Conservation (phyloP, 2,888 invertebrate genomes). For the Aphidius colemani region DNA sequence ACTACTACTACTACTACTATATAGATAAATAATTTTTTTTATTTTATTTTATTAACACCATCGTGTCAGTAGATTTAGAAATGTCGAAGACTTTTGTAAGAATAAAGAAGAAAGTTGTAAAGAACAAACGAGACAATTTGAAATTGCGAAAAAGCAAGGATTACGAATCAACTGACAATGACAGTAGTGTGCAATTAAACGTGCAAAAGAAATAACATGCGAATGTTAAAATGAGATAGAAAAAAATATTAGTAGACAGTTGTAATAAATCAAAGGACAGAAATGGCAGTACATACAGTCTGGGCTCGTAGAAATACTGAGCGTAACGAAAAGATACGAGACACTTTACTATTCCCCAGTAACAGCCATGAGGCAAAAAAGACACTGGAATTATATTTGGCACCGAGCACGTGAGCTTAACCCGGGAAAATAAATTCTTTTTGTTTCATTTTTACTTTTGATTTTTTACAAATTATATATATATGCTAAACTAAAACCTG, state of each 20-base stretch:
- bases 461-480: conserved; percentile 1
- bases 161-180: conserved; percentile 18
- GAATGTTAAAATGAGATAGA: conserved; percentile 3
- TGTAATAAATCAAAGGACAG: conserved; percentile 22
- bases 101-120: not conserved
- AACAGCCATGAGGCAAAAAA: conserved; percentile 27
- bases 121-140: conserved; percentile 15
- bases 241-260: conserved; percentile 11
- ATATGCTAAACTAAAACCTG: not conserved
- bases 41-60: no score
- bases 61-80: no score
- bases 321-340: conserved; percentile 13
- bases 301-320: conserved; percentile 16
- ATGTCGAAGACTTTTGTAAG: no score
- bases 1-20: no score
- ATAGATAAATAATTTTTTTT: no score
- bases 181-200: conserved; percentile 22
- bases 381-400: conserved; percentile 52
- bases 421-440: conserved; percentile 41
- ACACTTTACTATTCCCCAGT: conserved; percentile 5
- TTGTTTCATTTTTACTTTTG: conserved; percentile 4
- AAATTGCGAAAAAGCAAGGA: conserved; percentile 19
- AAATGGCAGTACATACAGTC: conserved; percentile 13
- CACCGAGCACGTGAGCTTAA: conserved; percentile 51
- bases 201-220: conserved; percentile 1